A percentile compares a stretch with the other conserved stretches of the same genome.
Evolutionary conservation across 2,113 vertebrate species (phyloP).

Genomic region (Arizona elegans): DNA sequence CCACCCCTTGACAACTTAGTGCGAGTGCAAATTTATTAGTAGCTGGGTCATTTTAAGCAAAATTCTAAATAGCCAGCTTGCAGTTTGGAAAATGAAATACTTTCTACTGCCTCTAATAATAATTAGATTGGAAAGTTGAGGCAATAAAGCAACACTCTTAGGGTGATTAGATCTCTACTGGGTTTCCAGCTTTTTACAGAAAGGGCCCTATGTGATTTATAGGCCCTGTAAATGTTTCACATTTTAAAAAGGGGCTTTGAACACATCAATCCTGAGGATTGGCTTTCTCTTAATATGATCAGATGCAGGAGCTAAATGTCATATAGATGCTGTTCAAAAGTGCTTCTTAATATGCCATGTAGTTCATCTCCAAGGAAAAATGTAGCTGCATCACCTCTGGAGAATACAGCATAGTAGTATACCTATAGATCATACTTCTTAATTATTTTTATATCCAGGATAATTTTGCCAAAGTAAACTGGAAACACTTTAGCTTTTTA

Average conservation of each 20-base stretch:
- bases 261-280: conserved; percentile 9
- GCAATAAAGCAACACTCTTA: conserved; percentile 57
- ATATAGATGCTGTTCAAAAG: background rate
- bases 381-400: background rate
- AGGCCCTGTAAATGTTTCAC: conserved; percentile 38
- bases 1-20: conserved; percentile 24
- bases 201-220: conserved; percentile 28
- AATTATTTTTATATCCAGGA: background rate
- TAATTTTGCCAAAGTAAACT: background rate
- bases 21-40: conserved; percentile 44
- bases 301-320: conserved; percentile 15
- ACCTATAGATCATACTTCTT: background rate
- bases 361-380: background rate
- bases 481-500: background rate
- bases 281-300: conserved; percentile 9
- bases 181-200: conserved; percentile 50
- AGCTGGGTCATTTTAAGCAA: conserved; percentile 52
- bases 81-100: conserved; percentile 50
- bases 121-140: conserved; percentile 45
- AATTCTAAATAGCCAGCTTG: conserved; percentile 47
- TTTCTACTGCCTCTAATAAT: conserved; percentile 56
- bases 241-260: conserved; percentile 27
- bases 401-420: background rate
- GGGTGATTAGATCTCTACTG: conserved; percentile 39
- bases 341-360: background rate